Percentiles rank a stretch among this genome's conserved stretches.
phyloP scores from a whole-genome alignment of 2,888 invertebrate species.

The Melieria picta region DNA sequence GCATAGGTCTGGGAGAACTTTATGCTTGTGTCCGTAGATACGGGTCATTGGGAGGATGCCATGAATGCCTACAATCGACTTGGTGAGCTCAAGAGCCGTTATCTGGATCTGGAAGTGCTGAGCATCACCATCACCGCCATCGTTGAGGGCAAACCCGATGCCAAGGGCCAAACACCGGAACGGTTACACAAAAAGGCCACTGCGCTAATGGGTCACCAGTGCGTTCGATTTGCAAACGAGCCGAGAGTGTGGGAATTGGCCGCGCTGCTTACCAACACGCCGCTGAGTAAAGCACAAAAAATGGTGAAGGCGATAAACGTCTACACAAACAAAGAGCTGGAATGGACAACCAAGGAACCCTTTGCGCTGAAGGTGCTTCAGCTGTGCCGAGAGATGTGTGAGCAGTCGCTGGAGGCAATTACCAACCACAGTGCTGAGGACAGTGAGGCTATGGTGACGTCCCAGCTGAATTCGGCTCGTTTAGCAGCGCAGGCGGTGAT shows the following conservation, averaged over 20 bases:
- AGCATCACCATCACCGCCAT: conserved; percentile 78
- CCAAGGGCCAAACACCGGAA: conserved; percentile 68
- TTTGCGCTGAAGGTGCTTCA: conserved; percentile 73
- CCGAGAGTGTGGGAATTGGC: conserved; percentile 85
- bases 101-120: conserved; percentile 80
- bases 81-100: conserved; percentile 85
- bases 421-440: conserved; percentile 67
- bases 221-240: conserved; percentile 71
- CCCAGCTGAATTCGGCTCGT: conserved; percentile 71
- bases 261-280: conserved; percentile 73
- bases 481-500: conserved; percentile 71
- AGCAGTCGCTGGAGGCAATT: conserved; percentile 70
- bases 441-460: conserved; percentile 68
- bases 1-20: conserved; percentile 88
- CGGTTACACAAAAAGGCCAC: conserved; percentile 60
- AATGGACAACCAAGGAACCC: conserved; percentile 71
- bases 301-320: conserved; percentile 82
- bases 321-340: conserved; percentile 71
- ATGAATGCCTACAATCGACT: conserved; percentile 86
- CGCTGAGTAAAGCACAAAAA: conserved; percentile 74
- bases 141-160: conserved; percentile 72
- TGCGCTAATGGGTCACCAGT: conserved; percentile 61
- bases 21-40: conserved; percentile 86
- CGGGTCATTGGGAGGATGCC: conserved; percentile 85
- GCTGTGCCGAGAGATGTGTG: conserved; percentile 71